Evolutionary conservation across 2,888 invertebrate genomes (phyloP).

Genomic region (Cistogaster globosa): DNA sequence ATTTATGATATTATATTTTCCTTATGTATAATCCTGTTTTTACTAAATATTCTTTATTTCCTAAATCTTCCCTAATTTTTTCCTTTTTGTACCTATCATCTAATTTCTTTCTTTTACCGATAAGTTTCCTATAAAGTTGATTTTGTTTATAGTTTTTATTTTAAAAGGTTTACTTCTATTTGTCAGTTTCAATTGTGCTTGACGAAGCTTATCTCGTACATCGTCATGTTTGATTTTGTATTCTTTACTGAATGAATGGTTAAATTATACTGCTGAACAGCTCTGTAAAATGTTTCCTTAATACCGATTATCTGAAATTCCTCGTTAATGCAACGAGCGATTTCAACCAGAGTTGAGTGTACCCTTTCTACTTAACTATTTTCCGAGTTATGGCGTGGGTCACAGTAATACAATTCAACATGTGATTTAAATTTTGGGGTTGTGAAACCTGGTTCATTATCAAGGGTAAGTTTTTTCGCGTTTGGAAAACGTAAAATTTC

Average conservation of each 20-base stretch:
- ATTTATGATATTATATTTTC: slow-evolving; percentile 16
- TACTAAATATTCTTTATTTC: slow-evolving; percentile 30
- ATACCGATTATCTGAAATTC: slow-evolving; percentile 11
- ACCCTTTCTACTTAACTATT: slow-evolving; percentile 1
- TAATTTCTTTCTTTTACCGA: slow-evolving; percentile 30
- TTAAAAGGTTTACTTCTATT: not conserved
- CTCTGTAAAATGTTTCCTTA: slow-evolving; percentile 22
- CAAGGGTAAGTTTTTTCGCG: too few species aligned
- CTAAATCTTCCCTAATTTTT: slow-evolving; percentile 12
- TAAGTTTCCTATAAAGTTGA: slow-evolving; percentile 23
- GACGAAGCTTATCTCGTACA: too few species aligned
- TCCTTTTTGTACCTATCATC: slow-evolving; percentile 18
- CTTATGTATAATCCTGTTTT: slow-evolving; percentile 25
- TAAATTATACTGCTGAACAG: too few species aligned
- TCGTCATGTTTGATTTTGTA: too few species aligned
- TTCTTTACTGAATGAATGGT: too few species aligned
- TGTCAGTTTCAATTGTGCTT: not conserved
- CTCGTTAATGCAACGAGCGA: slow-evolving; percentile 12
- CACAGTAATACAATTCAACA: too few species aligned
- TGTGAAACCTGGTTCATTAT: too few species aligned
- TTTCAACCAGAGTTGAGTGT: not conserved
- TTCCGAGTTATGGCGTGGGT: not conserved
- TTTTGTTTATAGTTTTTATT: too few species aligned
- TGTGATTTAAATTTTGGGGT: too few species aligned
- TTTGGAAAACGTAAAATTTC: too few species aligned